Evolutionary conservation across 2,888 invertebrate species (phyloP).

Genomic region (Smittia aterrima): DNA sequence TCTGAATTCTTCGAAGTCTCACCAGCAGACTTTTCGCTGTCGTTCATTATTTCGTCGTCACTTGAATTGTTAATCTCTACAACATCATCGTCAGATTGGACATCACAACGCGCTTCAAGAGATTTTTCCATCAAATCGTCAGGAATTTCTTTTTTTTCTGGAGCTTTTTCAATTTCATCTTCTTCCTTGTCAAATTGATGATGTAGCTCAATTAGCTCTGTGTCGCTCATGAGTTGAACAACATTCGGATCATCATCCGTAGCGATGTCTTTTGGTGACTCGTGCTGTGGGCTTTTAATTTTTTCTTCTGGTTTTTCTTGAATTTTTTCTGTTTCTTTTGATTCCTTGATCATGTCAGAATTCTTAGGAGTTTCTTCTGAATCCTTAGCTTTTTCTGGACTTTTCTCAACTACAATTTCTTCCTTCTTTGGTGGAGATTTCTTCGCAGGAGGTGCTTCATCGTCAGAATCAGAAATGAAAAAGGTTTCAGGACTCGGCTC

Average conservation of each 20-base stretch:
- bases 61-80: slow-evolving; percentile 25
- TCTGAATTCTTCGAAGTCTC: slow-evolving; percentile 52
- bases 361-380: neutral
- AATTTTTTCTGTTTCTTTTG: slow-evolving; percentile 49
- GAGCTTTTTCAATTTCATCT: neutral
- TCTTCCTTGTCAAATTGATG: slow-evolving; percentile 1
- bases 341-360: neutral
- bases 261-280: too few relatives aligned
- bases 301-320: too few relatives aligned
- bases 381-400: neutral
- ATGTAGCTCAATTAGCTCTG: neutral
- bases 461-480: slow-evolving; percentile 56
- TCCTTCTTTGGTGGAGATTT: neutral
- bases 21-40: slow-evolving; percentile 48
- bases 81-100: slow-evolving; percentile 20
- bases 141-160: neutral
- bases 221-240: slow-evolving; percentile 25
- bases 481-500: slow-evolving; percentile 56
- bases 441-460: neutral
- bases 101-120: neutral
- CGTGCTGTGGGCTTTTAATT: too few relatives aligned
- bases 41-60: slow-evolving; percentile 19
- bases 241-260: neutral
- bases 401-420: neutral
- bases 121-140: neutral